Evolutionary conservation across 2,113 vertebrate species (phyloP), one percentile per base, ranked within the genome.

Genomic region (Pipra filicauda): DNA sequence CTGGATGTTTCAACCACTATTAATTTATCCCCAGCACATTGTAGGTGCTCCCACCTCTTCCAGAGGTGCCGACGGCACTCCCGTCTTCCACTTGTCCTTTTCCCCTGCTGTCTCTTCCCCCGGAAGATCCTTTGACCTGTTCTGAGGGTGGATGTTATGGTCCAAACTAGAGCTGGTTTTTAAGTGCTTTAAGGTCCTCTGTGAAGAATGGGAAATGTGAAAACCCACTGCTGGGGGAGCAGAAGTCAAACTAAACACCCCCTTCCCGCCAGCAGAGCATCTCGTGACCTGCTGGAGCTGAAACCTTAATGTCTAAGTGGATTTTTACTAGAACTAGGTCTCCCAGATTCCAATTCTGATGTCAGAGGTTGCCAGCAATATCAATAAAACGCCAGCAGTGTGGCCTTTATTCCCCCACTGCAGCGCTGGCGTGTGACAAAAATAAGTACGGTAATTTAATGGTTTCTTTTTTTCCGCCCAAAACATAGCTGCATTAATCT

Each of bases 401-500:
- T 91, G 78, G 74, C 78, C 85, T 93, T 96, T 96, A 71, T 93
- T 97, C 64, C 94, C 74, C 76, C 93, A 24, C 83, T 96, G 80
- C 11, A 48, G 85, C 15, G 48, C 93, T 96, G 94, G 91, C 93
- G 93, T 94, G 92, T 97, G 97, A 97, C 97, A 97, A 97, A 98
- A 97, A 97, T 95, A 97, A 97, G 91, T 94, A 79, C 83, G 93
- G 92, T 97, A 94, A 97, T 98, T 97, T 97, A 97, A 96, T 92
- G 59, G 72, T 87, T 96, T 59, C 52, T 92, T 97, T 95, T 97
- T 95, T 96, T 55, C 92, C 95, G 65, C 86, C 86, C 88, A 89
- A 98, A 97, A 97, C 94, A 85, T 95, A 93, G 96, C 96, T 97
- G 90, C 90, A 89, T 98, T 98, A 97, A 97, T 98, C 96, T 97